Base-by-base conservation (phyloP, 2,797 vertebrate species). In the Lepidocolaptes lacrymiger region DNA sequence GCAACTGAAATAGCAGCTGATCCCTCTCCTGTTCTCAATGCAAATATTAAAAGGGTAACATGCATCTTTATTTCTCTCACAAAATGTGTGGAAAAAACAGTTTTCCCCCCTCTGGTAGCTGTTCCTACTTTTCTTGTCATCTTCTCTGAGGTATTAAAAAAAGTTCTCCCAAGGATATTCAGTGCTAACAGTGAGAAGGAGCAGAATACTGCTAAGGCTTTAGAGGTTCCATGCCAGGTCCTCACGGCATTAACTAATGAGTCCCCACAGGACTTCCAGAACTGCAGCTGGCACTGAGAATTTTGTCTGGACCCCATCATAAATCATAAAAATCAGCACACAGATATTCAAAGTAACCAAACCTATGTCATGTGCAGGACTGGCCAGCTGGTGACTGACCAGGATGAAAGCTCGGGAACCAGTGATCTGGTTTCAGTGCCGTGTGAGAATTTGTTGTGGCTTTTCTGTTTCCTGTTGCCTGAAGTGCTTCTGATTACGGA, bases 41-140 rank as follows among this genome's bases (percentile, higher is more conserved):
- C 72, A 88, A 92, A 88, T 96, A 73, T 41, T 87, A 80, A 85
- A 95, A 95, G 27, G 28, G 71, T 52, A 97, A 55, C 11, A 24
- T 12, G 32, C 11, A 59, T 48, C 24, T 97, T 95, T 92, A 94
- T 93, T 95, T 56, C 34, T 89, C 34, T 26, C 19, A 28, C 21
- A 59, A 78, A 93, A 73, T 4, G 28, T 4, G 15, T 24, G 15
- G 26, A 37, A 73, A 74, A 69, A 61, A 2, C 12, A 14, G 58
- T 55, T 55, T 63, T n/a, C 49, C 12, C 46, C 6, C 4, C 9
- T 72, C 51, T 72, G 13, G 6, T 88, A 41, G 4, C 43, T 0
- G 71, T 67, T 66, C 27, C 58, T 81, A 58, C 20, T 91, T 89
- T 46, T 76, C 20, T 14, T 71, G 44, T 85, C 12, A 20, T 64